Evolutionary conservation across 1,140 invertebrate species (phyloP), one percentile per base, ranked within the genome.

Genomic region (Dreissena polymorpha): DNA sequence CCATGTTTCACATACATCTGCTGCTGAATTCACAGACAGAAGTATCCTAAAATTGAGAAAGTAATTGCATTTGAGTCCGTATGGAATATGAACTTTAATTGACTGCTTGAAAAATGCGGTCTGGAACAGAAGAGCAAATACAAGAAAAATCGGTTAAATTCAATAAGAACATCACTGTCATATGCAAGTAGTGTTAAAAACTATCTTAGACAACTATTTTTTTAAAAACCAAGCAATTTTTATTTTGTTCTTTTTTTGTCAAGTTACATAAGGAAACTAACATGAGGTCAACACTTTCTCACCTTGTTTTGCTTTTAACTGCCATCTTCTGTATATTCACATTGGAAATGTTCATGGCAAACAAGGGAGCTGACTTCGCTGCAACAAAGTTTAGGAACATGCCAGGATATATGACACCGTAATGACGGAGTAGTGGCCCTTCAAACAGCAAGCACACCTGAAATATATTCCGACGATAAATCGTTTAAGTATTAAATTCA

Each of bases 391-490:
- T 23, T 16, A 13, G 27, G 21, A 50, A 23, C 10, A 57, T 18
- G 1, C 25, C 25, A 60, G 51, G 27, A 51, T 50, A 72, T 27
- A 80, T 63, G 8, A 72, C 12, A 18, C 51, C 27, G 39, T 80
- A 72, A 67, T 68, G 72, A 13, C 55, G 39, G 10, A 51, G 18
- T 23, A 68, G 25, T 49, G 51, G 18, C 27, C 27, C 29, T 50
- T 18, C 18, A 29, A 80, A 80, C 53, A 71, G 63, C 16, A 80
- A 25, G 27, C 60, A 29, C 27, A 80, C 53, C 78, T 80, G 69
- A 69, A 78, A 23, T 70, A 49, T 12, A 76, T 14, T 18, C 8
- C 51, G 3, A 29, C 0, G 6, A 70, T 0, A 55, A 73, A 55
- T 53, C 23, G 3, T n/a, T 57, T 39, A 14, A 73, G 2, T 51